These are phyloP conservation scores for Spheniscus humboldti DNA, from an alignment of 2,797 vertebrate genomes.

Conservation along the genomic window DNA sequence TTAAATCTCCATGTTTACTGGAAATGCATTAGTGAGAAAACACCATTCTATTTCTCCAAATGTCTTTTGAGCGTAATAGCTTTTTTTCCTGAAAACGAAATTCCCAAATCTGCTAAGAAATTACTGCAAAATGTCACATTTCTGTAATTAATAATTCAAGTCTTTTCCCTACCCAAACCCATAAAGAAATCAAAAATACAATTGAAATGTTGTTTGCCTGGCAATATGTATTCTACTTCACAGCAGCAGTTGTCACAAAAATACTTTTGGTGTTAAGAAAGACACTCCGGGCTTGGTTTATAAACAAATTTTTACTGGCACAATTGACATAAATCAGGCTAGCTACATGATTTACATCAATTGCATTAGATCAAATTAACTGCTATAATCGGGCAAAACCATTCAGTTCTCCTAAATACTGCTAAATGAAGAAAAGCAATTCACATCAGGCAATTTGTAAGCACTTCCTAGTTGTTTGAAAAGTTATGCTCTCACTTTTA, in stretches of 20 bases:
- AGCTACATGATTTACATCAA: conserved; percentile 48
- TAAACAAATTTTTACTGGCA: conserved; percentile 59
- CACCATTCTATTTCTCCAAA: conserved; percentile 4
- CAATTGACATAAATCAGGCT: conserved; percentile 47
- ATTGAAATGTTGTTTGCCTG: conserved; percentile 40
- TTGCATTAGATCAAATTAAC: conserved; percentile 44
- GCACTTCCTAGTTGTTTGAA: conserved; percentile 16
- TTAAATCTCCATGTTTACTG: conserved; percentile 42
- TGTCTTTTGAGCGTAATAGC: conserved; percentile 31
- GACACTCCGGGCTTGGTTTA: conserved; percentile 9
- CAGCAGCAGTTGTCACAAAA: conserved; percentile 43
- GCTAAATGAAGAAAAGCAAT: conserved; percentile 34
- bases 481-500: conserved; percentile 38
- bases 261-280: conserved; percentile 39
- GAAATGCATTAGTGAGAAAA: conserved; percentile 47
- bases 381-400: conserved; percentile 14
- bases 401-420: conserved; percentile 38
- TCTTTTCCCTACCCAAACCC: not conserved
- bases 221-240: conserved; percentile 10
- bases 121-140: conserved; percentile 37
- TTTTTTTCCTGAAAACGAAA: conserved; percentile 35
- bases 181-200: conserved; percentile 59
- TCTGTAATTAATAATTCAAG: conserved; percentile 58
- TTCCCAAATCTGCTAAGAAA: conserved; percentile 46
- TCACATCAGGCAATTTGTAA: conserved; percentile 36